These are phyloP conservation scores for Mustela lutreola DNA, from an alignment of 2,113 vertebrate species.

Conservation along the genomic window DNA sequence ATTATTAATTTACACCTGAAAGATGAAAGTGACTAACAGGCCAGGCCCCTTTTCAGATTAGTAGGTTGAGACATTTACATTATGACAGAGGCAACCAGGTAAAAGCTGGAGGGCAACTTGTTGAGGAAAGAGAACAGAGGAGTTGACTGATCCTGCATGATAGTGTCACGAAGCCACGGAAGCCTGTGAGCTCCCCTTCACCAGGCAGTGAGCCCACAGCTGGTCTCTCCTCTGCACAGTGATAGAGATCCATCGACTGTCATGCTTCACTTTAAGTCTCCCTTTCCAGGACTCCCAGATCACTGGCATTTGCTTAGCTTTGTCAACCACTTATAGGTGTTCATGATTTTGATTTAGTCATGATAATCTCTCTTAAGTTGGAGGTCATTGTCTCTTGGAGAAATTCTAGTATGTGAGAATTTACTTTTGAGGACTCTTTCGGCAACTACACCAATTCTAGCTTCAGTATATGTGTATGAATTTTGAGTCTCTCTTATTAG, in stretches of 20 bases:
- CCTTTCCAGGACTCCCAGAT: not conserved
- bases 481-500: not conserved
- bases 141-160: not conserved
- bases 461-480: not conserved
- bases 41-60: not conserved
- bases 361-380: not conserved
- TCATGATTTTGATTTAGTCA: not conserved
- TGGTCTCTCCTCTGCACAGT: not conserved
- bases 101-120: conserved; percentile 24
- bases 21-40: not conserved
- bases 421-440: not conserved
- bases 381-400: not conserved
- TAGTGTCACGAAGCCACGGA: not conserved
- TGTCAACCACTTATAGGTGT: not conserved
- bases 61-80: not conserved
- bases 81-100: not conserved
- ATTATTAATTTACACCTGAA: not conserved
- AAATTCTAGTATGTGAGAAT: not conserved
- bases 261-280: not conserved
- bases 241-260: not conserved
- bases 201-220: not conserved
- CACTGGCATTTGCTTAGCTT: not conserved
- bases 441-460: not conserved
- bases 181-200: not conserved
- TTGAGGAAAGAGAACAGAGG: not conserved